These are phyloP conservation scores for Ceraclea dissimilis DNA, from an alignment of 2,888 invertebrate genomes.

Conservation along the genomic window DNA sequence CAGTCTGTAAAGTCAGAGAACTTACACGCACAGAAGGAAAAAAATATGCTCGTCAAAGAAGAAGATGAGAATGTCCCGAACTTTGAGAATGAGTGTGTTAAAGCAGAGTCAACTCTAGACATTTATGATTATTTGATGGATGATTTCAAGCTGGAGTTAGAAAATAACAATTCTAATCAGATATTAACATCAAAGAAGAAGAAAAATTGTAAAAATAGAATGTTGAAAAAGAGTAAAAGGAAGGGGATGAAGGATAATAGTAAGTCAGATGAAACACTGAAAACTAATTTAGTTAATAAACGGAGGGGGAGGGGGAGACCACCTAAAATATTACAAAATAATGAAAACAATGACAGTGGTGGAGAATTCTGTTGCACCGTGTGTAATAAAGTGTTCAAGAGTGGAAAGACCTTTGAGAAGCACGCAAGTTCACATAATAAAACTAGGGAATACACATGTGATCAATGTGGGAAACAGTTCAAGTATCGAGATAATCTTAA, in stretches of 20 bases:
- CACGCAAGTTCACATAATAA: conserved; percentile 23
- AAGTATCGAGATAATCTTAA: conserved; percentile 26
- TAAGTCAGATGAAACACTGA: background rate
- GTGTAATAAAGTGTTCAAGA: conserved; percentile 18
- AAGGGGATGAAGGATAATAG: conserved; percentile 5
- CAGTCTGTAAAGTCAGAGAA: no score
- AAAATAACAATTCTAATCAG: background rate
- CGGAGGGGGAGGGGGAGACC: conserved; percentile 17
- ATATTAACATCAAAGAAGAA: background rate
- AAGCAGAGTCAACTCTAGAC: conserved; percentile 10
- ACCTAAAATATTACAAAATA: conserved; percentile 9
- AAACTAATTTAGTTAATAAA: conserved; percentile 6
- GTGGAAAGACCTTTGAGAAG: conserved; percentile 15
- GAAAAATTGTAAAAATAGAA: background rate
- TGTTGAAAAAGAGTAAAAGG: conserved; percentile 11
- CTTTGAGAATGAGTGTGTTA: conserved; percentile 16
- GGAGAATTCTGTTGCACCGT: conserved; percentile 14
- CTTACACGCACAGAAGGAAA: background rate
- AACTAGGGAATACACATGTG: conserved; percentile 24
- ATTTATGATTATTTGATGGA: conserved; percentile 15
- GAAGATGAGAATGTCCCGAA: conserved; percentile 10
- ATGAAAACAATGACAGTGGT: conserved; percentile 7
- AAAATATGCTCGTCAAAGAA: conserved; percentile 11
- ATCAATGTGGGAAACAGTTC: conserved; percentile 25
- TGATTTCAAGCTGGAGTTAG: conserved; percentile 16